A percentile compares a stretch with the other conserved stretches of the same genome.
Conservation (phyloP, 2,797 vertebrate species). For the Labroides dimidiatus region DNA sequence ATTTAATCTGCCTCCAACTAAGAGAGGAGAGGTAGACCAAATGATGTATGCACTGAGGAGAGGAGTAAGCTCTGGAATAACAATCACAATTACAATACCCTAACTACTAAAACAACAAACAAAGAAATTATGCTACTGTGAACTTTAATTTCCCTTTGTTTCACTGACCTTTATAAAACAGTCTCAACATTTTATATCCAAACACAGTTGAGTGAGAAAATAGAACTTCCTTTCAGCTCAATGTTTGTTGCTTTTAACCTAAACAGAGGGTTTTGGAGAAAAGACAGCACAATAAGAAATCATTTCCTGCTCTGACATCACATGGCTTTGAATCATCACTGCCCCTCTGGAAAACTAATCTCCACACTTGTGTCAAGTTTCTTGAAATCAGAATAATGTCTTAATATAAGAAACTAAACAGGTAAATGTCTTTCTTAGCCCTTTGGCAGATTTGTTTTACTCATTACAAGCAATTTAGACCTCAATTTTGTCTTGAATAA, state of each 20-base stretch:
- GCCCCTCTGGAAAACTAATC: background rate
- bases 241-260: background rate
- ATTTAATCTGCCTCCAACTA: slow-evolving; percentile 7
- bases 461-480: too few relatives aligned
- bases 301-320: background rate
- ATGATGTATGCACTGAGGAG: background rate
- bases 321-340: background rate
- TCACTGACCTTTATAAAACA: background rate
- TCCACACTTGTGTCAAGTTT: too few relatives aligned
- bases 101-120: background rate
- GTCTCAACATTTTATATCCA: background rate
- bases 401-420: too few relatives aligned
- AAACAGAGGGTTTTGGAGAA: background rate
- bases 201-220: background rate
- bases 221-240: background rate
- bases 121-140: background rate
- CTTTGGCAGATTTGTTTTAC: too few relatives aligned
- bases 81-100: background rate
- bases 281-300: background rate
- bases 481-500: too few relatives aligned
- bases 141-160: background rate
- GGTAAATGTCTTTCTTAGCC: too few relatives aligned
- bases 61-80: background rate
- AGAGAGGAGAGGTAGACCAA: slow-evolving; percentile 3
- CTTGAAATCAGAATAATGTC: too few relatives aligned